Base-by-base conservation (phyloP, 2,113 vertebrate species). In the Dascyllus trimaculatus region DNA sequence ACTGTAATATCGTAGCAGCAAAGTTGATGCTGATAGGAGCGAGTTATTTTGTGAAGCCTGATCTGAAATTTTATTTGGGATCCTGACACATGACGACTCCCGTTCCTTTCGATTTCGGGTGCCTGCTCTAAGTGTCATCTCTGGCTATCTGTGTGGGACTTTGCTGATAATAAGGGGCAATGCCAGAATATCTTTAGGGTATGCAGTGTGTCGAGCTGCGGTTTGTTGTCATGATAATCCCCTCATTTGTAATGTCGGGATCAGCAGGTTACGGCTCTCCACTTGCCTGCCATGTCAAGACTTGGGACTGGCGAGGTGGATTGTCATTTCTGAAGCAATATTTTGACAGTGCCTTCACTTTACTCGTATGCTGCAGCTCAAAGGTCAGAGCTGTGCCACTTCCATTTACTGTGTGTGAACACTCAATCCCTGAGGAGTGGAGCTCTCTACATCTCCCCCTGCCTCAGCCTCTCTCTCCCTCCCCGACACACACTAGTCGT, bases 291-390 rank as follows among this genome's bases (percentile, higher is more conserved):
- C 89, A 75, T 93, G 93, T 93, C 92, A 90, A 90, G 90, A 76
- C 91, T 90, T 60, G 92, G 90, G 91, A 88, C 90, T 83, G 86
- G 90, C 71, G 81, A 90, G 91, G 91, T 91, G 91, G 92, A 94
- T 94, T 94, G 93, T 94, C 94, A 93, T 94, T 93, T 94, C 92
- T 94, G 89, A 93, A 93, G 92, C 91, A 92, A 92, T 91, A 93
- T 94, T 94, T 94, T 95, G 94, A 95, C 93, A 94, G 94, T 85
- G 85, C 87, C 89, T 92, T 93, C 91, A 91, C 91, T 93, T 88
- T 86, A 74, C 89, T 90, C 80, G 85, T 80, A 82, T 64, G 85
- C 91, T 81, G 91, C 79, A 52, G 92, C 91, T 91, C 91, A 94
- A 95, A 95, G 94, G 95, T 95, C 94, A 95, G 81, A 93, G 88